Conservation (phyloP, 2,888 invertebrate genomes). For the Tupiocoris notatus region DNA sequence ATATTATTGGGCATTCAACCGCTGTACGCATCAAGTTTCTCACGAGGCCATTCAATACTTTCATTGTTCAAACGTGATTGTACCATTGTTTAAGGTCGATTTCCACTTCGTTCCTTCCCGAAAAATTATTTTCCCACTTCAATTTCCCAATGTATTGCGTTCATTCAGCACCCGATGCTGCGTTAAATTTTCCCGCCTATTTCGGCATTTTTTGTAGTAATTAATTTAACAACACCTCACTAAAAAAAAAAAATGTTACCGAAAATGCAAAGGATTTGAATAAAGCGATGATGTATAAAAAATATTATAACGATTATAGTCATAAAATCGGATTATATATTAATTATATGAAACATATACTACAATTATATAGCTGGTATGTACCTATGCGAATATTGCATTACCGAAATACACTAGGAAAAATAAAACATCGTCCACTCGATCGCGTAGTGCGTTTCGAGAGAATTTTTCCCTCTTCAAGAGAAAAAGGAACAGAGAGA, state of each 20-base stretch:
- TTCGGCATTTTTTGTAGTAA: too few species aligned
- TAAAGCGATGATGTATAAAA: constrained; percentile 26
- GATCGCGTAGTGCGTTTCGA: not conserved
- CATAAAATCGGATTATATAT: constrained; percentile 15
- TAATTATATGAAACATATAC: not conserved
- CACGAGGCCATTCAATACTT: too few species aligned
- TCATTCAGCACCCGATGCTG: too few species aligned
- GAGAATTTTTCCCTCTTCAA: not conserved
- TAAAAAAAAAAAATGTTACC: constrained; percentile 13
- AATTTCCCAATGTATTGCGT: too few species aligned
- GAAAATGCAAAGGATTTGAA: constrained; percentile 36
- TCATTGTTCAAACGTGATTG: too few species aligned
- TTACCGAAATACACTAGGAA: not conserved
- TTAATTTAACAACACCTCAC: constrained; percentile 31
- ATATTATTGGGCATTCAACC: too few species aligned
- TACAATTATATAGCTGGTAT: constrained; percentile 4
- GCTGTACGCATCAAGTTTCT: too few species aligned
- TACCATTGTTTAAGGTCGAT: too few species aligned
- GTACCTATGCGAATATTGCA: constrained; percentile 3
- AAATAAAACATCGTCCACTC: constrained; percentile 21
- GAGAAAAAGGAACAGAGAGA: too few species aligned
- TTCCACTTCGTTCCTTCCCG: too few species aligned
- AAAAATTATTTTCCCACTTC: too few species aligned
- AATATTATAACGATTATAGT: constrained; percentile 8
- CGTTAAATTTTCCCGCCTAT: too few species aligned